Evolutionary conservation across 2,113 vertebrate genomes (phyloP).

Genomic region (Charina bottae): DNA sequence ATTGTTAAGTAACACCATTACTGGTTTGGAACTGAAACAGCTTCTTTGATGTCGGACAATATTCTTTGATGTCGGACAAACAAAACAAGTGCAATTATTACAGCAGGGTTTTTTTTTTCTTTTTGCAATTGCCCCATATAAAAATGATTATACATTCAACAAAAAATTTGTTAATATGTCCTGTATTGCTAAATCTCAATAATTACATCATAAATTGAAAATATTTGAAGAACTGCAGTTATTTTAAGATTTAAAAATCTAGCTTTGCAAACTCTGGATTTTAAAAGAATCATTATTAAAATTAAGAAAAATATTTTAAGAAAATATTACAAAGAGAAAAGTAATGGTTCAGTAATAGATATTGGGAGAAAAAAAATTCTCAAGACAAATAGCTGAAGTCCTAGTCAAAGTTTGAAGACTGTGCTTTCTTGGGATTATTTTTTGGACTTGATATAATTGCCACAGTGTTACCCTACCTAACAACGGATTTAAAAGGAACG

Average conservation of each 20-base stretch:
- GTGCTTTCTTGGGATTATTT: fast-evolving
- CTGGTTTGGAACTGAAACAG: not conserved
- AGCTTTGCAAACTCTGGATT: not conserved
- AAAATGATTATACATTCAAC: not conserved
- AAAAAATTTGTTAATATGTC: not conserved
- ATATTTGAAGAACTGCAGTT: not conserved
- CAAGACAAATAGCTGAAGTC: not conserved
- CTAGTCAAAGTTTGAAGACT: not conserved
- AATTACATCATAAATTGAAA: not conserved
- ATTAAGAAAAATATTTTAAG: not conserved
- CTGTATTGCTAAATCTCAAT: not conserved
- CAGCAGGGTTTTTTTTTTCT: not conserved
- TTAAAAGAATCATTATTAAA: not conserved
- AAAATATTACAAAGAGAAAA: conserved; percentile 9
- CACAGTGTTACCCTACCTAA: not conserved
- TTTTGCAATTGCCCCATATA: not conserved
- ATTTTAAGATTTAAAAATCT: not conserved
- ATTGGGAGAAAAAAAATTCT: not conserved
- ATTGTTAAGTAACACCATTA: not conserved
- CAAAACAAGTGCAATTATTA: not conserved
- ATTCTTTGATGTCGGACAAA: not conserved
- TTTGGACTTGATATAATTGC: not conserved
- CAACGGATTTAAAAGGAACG: not conserved
- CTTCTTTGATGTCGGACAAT: not conserved
- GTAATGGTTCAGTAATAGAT: conserved; percentile 34